A percentile compares a stretch with the other conserved stretches of the same genome.
These are phyloP conservation scores for Leptinotarsa tumamoca DNA, from an alignment of 2,888 invertebrate species.

Conservation along the genomic window DNA sequence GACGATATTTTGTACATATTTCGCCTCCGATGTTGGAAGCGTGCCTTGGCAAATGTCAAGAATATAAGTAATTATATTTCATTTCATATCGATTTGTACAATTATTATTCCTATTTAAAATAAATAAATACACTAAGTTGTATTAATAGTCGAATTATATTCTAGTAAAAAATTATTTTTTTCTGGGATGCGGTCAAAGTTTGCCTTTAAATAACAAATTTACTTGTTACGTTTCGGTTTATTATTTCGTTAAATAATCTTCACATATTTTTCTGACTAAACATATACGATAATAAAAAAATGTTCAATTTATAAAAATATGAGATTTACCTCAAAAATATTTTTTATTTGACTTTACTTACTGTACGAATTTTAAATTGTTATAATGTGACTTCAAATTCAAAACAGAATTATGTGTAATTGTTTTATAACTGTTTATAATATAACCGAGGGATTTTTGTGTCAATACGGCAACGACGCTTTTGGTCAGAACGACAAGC, in stretches of 20 bases:
- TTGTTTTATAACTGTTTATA: conserved; percentile 20
- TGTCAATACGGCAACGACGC: conserved; percentile 21
- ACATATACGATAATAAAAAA: conserved; percentile 19
- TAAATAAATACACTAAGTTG: conserved; percentile 28
- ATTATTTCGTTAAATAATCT: conserved; percentile 25
- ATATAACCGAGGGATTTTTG: conserved; percentile 21
- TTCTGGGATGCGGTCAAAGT: conserved; percentile 17
- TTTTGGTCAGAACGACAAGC: conserved; percentile 21
- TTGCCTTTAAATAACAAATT: conserved; percentile 26
- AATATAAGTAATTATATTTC: conserved; percentile 29
- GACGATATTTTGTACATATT: conserved; percentile 30
- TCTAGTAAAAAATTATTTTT: conserved; percentile 5
- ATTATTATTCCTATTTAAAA: conserved; percentile 24
- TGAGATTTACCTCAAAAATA: conserved; percentile 1
- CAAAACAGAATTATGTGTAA: conserved; percentile 18
- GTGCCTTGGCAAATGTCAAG: conserved; percentile 33
- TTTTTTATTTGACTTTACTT: conserved; percentile 23
- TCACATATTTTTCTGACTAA: conserved; percentile 22
- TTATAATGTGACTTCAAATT: conserved; percentile 21
- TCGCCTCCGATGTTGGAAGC: conserved; percentile 28
- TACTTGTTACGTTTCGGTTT: conserved; percentile 19
- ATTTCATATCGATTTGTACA: conserved; percentile 27
- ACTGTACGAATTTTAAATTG: conserved; percentile 21
- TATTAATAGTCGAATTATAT: conserved; percentile 22
- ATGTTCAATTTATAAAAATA: background rate